Base-by-base conservation (phyloP, 2,113 vertebrate species). In the Steatornis caripensis region DNA sequence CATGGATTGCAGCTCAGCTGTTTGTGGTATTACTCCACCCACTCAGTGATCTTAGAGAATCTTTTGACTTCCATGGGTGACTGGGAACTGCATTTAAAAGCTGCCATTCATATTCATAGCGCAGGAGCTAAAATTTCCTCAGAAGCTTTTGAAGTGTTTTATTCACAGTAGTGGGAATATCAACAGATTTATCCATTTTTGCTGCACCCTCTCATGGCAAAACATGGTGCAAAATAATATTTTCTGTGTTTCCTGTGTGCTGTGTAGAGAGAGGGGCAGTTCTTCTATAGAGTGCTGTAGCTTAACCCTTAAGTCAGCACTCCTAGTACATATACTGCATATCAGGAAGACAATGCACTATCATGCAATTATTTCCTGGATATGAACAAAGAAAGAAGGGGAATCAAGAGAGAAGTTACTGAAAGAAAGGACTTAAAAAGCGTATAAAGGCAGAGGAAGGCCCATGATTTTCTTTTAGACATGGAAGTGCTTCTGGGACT, bases 1-100 rank as follows among this genome's bases (percentile, higher is more conserved):
- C 51, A 62, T 36, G 79, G 53, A 30, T 80, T 89, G 30, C 53
- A 61, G 82, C 72, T 94, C 84, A 88, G 83, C 85, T 96, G 29
- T 90, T 90, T 95, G 83, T 64, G 81, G 51, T 90, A 26, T 94
- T 96, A 53, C 45, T 93, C 80, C 61, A 88, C 83, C 84, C 86
- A 92, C 49, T 58, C n/a, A 49, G 71, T 43, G 58, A 76, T 71
- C 23, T 49, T 41, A 60, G 70, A 43, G 88, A 76, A 65, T 45
- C 17, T 12, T 92, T 90, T 92, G 30, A 92, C 70, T 84, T 97
- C 70, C 57, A 48, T 71, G 41, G 76, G 82, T 66, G 61, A 81
- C 46, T 78, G 76, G 53, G 61, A 90, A 16, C 55, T 89, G 29
- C 55, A 58, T 78, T 61, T 94, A 77, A 87, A 77, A 77, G 23